Base-by-base conservation (phyloP, 2,888 invertebrate genomes). In the Sphecodes monilicornis region DNA sequence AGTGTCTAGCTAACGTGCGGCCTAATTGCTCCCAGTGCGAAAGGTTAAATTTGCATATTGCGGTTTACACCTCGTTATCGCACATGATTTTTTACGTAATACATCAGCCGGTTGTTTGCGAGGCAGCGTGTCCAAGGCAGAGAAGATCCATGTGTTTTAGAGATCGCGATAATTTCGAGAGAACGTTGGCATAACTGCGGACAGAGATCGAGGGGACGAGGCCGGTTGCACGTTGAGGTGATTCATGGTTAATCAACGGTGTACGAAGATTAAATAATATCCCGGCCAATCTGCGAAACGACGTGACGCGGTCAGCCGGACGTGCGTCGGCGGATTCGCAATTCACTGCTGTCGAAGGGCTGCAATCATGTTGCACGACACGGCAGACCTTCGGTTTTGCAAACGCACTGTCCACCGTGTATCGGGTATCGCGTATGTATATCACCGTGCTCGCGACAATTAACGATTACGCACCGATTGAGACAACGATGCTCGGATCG, bases 171-270 rank as follows among this genome's bases (percentile, higher is more conserved):
- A 16, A 60, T 60, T 60, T 60, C 57, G 26, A 60, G 64, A 64
- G 8, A 64, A 18, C 29, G 64, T 32, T 64, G 26, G 13, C 26
- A 26, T 16, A 29, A 60, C 6, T 6, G 29, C 18, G 18, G 18
- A 18, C 64, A 50, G 50, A 32, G 64, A 32, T 64, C 64, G 64
- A 32, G 64, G 29, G 64, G 64, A 66, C 36, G 22, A 39, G 36
- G 36, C 4, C 36, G 29, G 43, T 60, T 54, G 50, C 76, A 64
- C 18, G 50, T 18, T 46, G 16, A 81, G 29, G 75, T 81, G 80
- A 84, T 77, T 82, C 70, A 72, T 69, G 43, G 26, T 68, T 80
- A 85, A 85, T 86, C 81, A 82, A 68, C 77, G 72, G 72, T 78
- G 75, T 18, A 46, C 36, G 68, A 32, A 50, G 76, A 77, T 78